phyloP scores from a whole-genome alignment of 2,113 vertebrate genomes.

The Cryptomyrus ogoouensis region DNA sequence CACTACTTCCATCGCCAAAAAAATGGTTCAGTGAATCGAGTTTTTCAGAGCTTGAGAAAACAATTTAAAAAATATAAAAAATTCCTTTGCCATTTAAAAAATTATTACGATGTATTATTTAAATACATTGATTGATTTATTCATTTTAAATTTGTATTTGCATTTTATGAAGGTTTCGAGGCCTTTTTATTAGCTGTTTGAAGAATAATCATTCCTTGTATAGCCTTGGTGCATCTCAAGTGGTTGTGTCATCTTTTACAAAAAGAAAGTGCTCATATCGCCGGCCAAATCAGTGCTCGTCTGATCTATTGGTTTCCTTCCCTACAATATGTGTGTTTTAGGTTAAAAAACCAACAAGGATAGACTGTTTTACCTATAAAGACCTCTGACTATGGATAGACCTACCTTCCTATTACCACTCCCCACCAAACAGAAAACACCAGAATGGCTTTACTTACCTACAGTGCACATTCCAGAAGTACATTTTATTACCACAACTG shows the following conservation, averaged over 20 bases:
- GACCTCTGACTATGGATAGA: neutral
- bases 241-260: neutral
- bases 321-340: neutral
- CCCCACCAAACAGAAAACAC: neutral
- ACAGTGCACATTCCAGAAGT: neutral
- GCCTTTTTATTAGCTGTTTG: neutral
- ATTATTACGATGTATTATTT: neutral
- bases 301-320: neutral
- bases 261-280: neutral
- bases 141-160: neutral
- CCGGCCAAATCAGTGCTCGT: neutral
- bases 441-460: neutral
- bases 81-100: neutral
- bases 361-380: neutral
- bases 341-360: neutral
- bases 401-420: neutral
- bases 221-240: neutral
- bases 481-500: neutral
- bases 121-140: neutral
- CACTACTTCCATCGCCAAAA: neutral
- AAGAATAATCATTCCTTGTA: neutral
- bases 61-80: neutral
- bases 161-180: neutral
- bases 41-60: neutral
- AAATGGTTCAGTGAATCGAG: neutral